Base-by-base conservation (phyloP, 2,797 vertebrate genomes). In the Discoglossus pictus region DNA sequence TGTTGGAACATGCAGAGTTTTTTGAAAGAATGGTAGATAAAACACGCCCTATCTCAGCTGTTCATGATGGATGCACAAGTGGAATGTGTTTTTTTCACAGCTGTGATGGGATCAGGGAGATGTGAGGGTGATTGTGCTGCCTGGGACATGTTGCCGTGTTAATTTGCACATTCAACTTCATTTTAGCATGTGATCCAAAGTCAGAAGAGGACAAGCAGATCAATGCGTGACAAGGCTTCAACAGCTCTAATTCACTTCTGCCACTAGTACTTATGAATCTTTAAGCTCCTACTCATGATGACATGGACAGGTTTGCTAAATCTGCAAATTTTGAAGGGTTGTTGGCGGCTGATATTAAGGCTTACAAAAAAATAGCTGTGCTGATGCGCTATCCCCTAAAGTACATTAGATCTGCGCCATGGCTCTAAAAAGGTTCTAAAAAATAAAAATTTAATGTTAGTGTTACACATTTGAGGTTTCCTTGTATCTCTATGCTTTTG, bases 21-120 rank as follows among this genome's bases (percentile, higher is more conserved):
- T 11, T 16, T 16, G 8, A 10, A 31, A 31, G 27, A 43, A 10
- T 20, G 17, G 3, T 10, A 46, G 10, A 21, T 7, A 21, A 12
- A 35, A 16, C 25, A 10, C 20, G 39, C 25, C 42, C 17, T 36
- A 42, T 36, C 44, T 23, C 51, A 40, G 3, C 17, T n/a, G 35
- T 39, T 16, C 25, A 47, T n/a, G 20, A 21, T 25, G 47, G 36
- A 40, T 68, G 46, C 55, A 52, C n/a, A 24, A 20, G 38, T 12
- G 65, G 65, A 59, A 59, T 67, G 61, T 44, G 18, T 39, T 40
- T n/a, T n/a, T 23, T 12, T 34, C 7, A 44, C 58, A 61, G 42
- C 56, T 23, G 18, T 21, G 7, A 21, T 31, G 27, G 27, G 8
- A 31, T 31, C 8, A 18, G 20, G 21, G 9, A 27, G 34, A 12